Evolutionary conservation across 2,113 vertebrate genomes (phyloP).

Genomic region (Myotis yumanensis): DNA sequence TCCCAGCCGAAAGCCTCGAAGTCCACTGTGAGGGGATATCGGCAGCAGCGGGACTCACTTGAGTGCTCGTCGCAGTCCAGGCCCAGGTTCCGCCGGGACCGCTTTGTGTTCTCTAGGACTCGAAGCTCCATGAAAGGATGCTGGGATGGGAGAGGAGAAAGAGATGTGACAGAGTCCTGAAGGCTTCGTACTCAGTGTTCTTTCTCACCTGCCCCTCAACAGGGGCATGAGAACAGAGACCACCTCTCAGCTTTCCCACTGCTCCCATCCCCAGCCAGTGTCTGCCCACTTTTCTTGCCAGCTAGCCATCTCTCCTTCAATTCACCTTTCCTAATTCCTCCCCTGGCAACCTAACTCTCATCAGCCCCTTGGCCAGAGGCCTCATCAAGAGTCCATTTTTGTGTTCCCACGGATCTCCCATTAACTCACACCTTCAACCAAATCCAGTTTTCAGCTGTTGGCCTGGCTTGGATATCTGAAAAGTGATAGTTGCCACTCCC

Average conservation of each 20-base stretch:
- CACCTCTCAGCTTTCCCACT: neutral
- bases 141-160: conserved; percentile 77
- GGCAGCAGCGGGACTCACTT: conserved; percentile 97
- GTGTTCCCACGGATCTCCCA: conserved; percentile 47
- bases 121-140: conserved; percentile 99
- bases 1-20: conserved; percentile 99
- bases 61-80: conserved; percentile 98
- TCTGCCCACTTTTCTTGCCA: neutral
- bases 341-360: neutral
- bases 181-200: neutral
- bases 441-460: conserved; percentile 53
- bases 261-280: neutral
- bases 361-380: neutral
- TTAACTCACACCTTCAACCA: conserved; percentile 52
- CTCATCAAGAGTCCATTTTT: conserved; percentile 15
- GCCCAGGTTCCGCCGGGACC: conserved; percentile 94
- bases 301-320: neutral
- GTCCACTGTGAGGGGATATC: conserved; percentile 97
- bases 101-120: conserved; percentile 96
- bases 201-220: conserved; percentile 27
- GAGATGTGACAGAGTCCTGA: conserved; percentile 16
- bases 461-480: conserved; percentile 23
- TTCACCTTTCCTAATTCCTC: conserved; percentile 6
- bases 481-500: neutral
- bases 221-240: neutral